Evolutionary conservation across 1,140 invertebrate genomes (phyloP), one percentile per base, ranked within the genome.

Genomic region (Drosophila orosa): DNA sequence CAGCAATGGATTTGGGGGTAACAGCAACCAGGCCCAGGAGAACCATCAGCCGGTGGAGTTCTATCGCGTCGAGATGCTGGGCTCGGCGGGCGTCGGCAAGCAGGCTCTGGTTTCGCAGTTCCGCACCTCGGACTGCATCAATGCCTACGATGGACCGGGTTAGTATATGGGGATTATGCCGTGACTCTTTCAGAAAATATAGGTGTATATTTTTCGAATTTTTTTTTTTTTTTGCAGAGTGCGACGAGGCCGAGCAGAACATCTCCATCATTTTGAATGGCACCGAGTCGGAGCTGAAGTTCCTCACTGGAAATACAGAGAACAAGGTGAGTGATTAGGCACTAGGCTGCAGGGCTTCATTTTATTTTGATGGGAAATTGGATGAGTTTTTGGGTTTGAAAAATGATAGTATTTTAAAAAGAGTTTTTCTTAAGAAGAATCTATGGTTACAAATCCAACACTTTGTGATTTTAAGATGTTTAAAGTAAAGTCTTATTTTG

Each of bases 61-160:
- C 19, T 96, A 96, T 92, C 93, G 94, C 2, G 97, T 98, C 0
- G 95, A 96, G 9, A 95, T 98, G 92, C 92, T 98, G 6, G 98
- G 98, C 0, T 95, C 96, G 0, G 94, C 95, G 7, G 97, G 97
- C 1, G 97, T 98, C 8, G 98, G 98, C 19, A 98, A 98, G 92
- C 96, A 97, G 1, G 95, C 97, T 15, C 94, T 99, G 2, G 95
- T 97, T 77, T 96, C 96, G 72, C 98, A 99, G 93, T 98, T 98
- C 90, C 96, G 97, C 94, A 98, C 97, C 37, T 98, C 97, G 54
- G 98, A 99, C 85, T 98, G 97, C 87, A 98, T 98, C 86, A 98
- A 98, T 90, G 96, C 97, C 19, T 98, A 98, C 85, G 97, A 98
- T 77, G 95, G 95, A 78, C 94, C 94, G 93, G 95, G 95, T 96